Percentiles rank a stretch among this genome's conserved stretches.
These are phyloP conservation scores for Callocephalon fimbriatum DNA, from an alignment of 2,113 vertebrate genomes.

Conservation along the genomic window DNA sequence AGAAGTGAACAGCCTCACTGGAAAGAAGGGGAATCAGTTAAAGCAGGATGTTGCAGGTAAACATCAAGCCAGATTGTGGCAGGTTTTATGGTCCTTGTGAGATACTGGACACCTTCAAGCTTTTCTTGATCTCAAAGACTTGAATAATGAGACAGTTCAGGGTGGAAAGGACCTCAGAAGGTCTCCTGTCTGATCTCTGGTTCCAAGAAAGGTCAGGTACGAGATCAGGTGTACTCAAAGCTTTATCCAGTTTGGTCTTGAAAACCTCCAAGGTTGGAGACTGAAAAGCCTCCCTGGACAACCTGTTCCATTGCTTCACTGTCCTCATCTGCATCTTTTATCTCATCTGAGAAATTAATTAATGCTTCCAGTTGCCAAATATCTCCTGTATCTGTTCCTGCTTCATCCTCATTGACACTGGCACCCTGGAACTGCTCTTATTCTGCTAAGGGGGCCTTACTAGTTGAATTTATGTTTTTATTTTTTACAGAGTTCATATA, in stretches of 20 bases:
- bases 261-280: neutral
- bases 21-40: neutral
- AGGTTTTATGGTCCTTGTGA: neutral
- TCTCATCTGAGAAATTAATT: constrained; percentile 28
- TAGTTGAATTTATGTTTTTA: neutral
- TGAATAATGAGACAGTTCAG: neutral
- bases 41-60: neutral
- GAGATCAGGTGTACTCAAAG: neutral
- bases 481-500: neutral
- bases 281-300: neutral
- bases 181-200: neutral
- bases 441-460: neutral
- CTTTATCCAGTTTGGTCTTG: neutral
- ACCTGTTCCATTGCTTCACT: constrained; percentile 32
- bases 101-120: neutral
- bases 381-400: neutral
- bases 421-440: neutral
- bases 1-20: neutral
- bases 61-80: neutral
- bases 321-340: neutral
- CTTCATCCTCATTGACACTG: neutral
- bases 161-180: neutral
- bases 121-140: neutral
- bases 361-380: neutral
- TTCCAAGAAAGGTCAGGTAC: neutral